Conservation (phyloP, 2,888 invertebrate genomes). For the Hydraecia micacea region DNA sequence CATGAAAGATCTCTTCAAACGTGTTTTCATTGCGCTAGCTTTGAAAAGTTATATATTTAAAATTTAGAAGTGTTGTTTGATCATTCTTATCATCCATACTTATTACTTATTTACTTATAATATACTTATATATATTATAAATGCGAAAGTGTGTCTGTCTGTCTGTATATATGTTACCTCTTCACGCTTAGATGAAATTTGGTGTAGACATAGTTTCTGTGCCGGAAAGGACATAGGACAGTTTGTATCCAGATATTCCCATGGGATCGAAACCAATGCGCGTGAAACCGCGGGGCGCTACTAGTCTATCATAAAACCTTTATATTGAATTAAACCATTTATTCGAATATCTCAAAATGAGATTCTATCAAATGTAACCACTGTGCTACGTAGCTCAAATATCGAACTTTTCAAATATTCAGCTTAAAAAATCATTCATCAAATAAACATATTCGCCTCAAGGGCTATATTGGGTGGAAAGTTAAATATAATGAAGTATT, state of each 20-base stretch:
- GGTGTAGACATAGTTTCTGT: too few species aligned
- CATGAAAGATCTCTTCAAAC: not conserved
- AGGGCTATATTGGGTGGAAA: conserved; percentile 25
- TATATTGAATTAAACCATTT: not conserved
- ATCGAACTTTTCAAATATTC: conserved; percentile 15
- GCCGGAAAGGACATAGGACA: too few species aligned
- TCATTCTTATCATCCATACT: not conserved
- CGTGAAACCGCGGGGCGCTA: too few species aligned
- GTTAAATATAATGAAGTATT: conserved; percentile 33
- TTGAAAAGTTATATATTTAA: conserved; percentile 3
- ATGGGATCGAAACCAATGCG: too few species aligned
- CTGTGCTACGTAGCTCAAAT: not conserved
- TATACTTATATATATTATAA: too few species aligned
- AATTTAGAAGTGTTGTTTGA: not conserved
- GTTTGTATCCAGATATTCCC: too few species aligned
- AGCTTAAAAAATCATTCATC: conserved; percentile 21
- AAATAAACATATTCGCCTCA: conserved; percentile 25
- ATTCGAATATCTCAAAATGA: conserved; percentile 1
- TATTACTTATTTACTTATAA: too few species aligned
- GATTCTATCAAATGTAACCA: conserved; percentile 7
- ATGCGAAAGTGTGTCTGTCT: too few species aligned
- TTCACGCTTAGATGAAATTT: too few species aligned
- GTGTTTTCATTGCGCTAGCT: conserved; percentile 1
- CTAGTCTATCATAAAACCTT: not conserved
- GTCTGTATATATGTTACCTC: too few species aligned